A percentile compares a stretch with the other conserved stretches of the same genome.
phyloP scores from a whole-genome alignment of 2,797 vertebrate species.

The Brotula barbata region DNA sequence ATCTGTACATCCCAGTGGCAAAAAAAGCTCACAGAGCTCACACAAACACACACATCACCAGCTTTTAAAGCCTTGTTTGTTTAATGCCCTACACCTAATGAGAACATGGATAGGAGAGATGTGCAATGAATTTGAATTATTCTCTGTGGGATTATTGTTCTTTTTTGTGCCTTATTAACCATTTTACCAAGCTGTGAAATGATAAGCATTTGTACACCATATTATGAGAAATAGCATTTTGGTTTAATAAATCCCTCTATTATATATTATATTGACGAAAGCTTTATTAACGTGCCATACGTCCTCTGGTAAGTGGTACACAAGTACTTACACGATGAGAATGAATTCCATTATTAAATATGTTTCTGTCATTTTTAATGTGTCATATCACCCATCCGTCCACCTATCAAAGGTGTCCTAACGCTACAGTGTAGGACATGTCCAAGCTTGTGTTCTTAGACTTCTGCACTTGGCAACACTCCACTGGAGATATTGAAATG shows the following conservation, averaged over 20 bases:
- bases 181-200: neutral
- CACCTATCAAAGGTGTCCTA: conserved; percentile 50
- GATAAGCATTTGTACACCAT: neutral
- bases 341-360: conserved; percentile 1
- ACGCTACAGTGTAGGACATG: conserved; percentile 37
- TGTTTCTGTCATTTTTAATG: conserved; percentile 26
- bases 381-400: conserved; percentile 23
- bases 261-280: too few relatives aligned
- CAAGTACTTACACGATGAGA: neutral
- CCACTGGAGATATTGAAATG: conserved; percentile 68
- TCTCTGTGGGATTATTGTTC: neutral
- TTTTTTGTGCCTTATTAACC: neutral
- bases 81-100: conserved; percentile 8
- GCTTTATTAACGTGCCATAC: neutral
- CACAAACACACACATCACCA: conserved; percentile 15
- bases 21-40: conserved; percentile 40
- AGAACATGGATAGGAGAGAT: neutral
- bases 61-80: conserved; percentile 22
- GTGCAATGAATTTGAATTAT: conserved; percentile 1
- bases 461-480: conserved; percentile 62
- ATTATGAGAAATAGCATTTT: too few relatives aligned
- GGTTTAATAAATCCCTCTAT: too few relatives aligned
- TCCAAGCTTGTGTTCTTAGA: conserved; percentile 55
- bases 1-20: conserved; percentile 54
- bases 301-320: too few relatives aligned